phyloP scores from a whole-genome alignment of 2,888 invertebrate species.

The Pteria penguin region DNA sequence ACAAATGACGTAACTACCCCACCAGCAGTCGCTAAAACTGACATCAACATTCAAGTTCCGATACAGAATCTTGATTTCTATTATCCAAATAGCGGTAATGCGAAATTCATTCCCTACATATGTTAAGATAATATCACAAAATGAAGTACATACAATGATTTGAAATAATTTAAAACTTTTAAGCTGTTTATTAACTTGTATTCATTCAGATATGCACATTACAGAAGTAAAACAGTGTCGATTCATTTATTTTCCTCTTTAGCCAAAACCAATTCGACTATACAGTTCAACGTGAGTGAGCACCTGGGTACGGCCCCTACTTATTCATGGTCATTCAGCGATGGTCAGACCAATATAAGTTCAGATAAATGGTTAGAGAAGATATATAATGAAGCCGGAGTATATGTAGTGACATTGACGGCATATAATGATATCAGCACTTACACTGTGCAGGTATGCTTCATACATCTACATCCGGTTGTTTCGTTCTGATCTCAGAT shows the following conservation, averaged over 20 bases:
- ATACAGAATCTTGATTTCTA: conserved; percentile 38
- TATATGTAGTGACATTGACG: conserved; percentile 43
- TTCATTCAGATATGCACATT: too few species aligned
- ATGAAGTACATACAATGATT: too few species aligned
- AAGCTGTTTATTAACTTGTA: too few species aligned
- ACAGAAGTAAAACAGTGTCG: too few species aligned
- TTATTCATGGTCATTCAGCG: conserved; percentile 45
- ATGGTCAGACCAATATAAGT: conserved; percentile 22
- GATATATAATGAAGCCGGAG: conserved; percentile 38
- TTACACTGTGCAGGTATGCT: conserved; percentile 20
- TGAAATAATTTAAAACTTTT: too few species aligned
- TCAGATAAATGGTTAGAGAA: conserved; percentile 6
- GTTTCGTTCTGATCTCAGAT: too few species aligned
- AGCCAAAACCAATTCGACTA: conserved; percentile 36
- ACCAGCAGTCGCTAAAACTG: not conserved
- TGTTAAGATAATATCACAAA: too few species aligned
- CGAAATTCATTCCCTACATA: too few species aligned
- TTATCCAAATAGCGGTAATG: too few species aligned
- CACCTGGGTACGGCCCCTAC: conserved; percentile 39
- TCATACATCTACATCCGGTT: too few species aligned
- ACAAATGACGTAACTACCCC: conserved; percentile 40
- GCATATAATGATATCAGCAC: conserved; percentile 44
- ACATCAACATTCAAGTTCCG: conserved; percentile 15
- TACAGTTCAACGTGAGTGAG: conserved; percentile 16
- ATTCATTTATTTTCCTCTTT: too few species aligned